Evolutionary conservation across 2,113 vertebrate genomes (phyloP).

Genomic region (Elephantulus edwardii): DNA sequence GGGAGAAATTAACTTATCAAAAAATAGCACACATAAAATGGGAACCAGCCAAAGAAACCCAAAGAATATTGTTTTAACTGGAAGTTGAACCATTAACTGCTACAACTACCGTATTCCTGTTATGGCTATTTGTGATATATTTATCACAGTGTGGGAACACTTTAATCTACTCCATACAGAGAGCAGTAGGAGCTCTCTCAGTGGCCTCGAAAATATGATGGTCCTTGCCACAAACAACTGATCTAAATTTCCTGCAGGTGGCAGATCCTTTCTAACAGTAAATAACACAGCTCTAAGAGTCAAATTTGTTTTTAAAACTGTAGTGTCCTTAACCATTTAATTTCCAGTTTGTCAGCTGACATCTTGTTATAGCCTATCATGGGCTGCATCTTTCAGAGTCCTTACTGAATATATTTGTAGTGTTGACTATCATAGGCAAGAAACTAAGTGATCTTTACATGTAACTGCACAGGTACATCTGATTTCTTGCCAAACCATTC

Average conservation of each 20-base stretch:
- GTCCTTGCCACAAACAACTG: constrained; percentile 63
- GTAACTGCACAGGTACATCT: constrained; percentile 61
- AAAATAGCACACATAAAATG: constrained; percentile 57
- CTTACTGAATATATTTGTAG: constrained; percentile 46
- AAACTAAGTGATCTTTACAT: constrained; percentile 68
- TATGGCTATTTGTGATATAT: constrained; percentile 44
- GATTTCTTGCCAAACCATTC: constrained; percentile 67
- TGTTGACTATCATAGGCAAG: constrained; percentile 60
- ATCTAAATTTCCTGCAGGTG: constrained; percentile 69
- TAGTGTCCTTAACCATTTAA: constrained; percentile 68
- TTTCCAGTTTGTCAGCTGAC: constrained; percentile 71
- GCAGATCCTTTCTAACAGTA: constrained; percentile 55
- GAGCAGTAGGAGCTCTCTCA: constrained; percentile 56
- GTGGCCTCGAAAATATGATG: constrained; percentile 60
- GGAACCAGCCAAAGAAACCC: constrained; percentile 54
- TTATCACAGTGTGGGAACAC: constrained; percentile 58
- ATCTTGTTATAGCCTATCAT: constrained; percentile 49
- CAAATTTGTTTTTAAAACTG: constrained; percentile 71
- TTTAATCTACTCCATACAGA: constrained; percentile 55
- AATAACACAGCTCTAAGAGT: constrained; percentile 69
- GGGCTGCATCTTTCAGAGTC: constrained; percentile 55
- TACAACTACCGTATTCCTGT: constrained; percentile 62
- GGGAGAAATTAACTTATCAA: constrained; percentile 67
- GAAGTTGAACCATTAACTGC: constrained; percentile 71
- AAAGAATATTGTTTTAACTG: constrained; percentile 73